phyloP scores from a whole-genome alignment of 2,888 invertebrate genomes.

The Aelia acuminata region DNA sequence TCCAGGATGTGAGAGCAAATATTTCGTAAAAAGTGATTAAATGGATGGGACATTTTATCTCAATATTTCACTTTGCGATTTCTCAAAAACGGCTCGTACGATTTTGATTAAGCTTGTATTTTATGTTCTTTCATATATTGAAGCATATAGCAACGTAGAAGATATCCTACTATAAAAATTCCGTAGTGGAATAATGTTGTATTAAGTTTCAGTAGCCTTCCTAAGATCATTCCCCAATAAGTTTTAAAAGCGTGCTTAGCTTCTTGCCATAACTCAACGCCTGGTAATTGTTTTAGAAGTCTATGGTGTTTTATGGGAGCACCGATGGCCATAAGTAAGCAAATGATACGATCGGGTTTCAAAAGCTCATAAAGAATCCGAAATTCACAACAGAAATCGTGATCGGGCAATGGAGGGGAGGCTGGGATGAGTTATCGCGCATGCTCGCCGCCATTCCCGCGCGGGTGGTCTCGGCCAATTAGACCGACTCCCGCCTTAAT shows the following conservation, averaged over 20 bases:
- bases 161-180: background rate
- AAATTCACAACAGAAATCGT: constrained; percentile 13
- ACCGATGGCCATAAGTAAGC: background rate
- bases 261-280: background rate
- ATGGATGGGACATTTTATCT: no score
- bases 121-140: no score
- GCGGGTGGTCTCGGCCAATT: constrained; percentile 62
- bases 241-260: constrained; percentile 15
- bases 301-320: constrained; percentile 15
- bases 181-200: background rate
- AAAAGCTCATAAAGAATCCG: constrained; percentile 46
- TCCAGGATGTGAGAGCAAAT: no score
- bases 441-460: constrained; percentile 65
- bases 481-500: constrained; percentile 54
- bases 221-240: background rate
- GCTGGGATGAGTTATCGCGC: constrained; percentile 59
- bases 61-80: no score
- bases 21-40: no score
- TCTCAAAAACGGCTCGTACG: no score
- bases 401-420: constrained; percentile 53
- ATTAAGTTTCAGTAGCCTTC: background rate
- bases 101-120: no score
- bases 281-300: constrained; percentile 20
- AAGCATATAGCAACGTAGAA: no score
- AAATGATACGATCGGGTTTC: constrained; percentile 38